Base-by-base conservation (phyloP, 2,797 vertebrate species). In the Smutsia gigantea region DNA sequence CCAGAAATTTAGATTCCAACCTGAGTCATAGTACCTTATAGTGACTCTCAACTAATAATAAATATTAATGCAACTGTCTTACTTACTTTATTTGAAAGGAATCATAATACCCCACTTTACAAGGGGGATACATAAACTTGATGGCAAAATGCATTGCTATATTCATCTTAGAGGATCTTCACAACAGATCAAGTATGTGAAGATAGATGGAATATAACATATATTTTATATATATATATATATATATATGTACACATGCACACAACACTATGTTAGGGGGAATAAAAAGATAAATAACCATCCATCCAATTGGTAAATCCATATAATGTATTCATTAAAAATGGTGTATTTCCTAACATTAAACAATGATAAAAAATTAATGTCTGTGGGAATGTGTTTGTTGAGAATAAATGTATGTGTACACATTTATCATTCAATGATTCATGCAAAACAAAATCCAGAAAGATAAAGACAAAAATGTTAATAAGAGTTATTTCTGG, bases 371-470 rank as follows among this genome's bases (percentile, higher is more conserved):
- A 85, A 77, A 82, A 77, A 57, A 53, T 64, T 34, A 66, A 23
- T 15, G 25, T 74, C 81, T 77, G 1, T 83, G 19, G 11, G 53
- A 57, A n/a, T 51, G 15, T n/a, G 11, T 42, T 34, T 55, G 21
- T 3, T 75, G 21, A 75, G 59, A 55, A 4, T 75, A 85, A 84
- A 18, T 53, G 27, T 4, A 53, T 9, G 23, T 42, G 18, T 75
- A 29, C 55, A n/a, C 9, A 42, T 14, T 57, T 49, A 69, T 63
- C 55, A 96, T 25, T 90, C 49, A 93, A 19, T 57, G 90, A 53
- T 34, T 86, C 21, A 79, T 31, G 23, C 7, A 87, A 87, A 93
- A 90, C 51, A 96, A 94, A 90, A 87, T 4, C 74, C 55, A 17
- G 21, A 69, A 86, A 12, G 61, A 71, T 63, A 18, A 18, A 64